These are phyloP conservation scores for Nipponia nippon DNA, from an alignment of 2,113 vertebrate species.

Conservation along the genomic window DNA sequence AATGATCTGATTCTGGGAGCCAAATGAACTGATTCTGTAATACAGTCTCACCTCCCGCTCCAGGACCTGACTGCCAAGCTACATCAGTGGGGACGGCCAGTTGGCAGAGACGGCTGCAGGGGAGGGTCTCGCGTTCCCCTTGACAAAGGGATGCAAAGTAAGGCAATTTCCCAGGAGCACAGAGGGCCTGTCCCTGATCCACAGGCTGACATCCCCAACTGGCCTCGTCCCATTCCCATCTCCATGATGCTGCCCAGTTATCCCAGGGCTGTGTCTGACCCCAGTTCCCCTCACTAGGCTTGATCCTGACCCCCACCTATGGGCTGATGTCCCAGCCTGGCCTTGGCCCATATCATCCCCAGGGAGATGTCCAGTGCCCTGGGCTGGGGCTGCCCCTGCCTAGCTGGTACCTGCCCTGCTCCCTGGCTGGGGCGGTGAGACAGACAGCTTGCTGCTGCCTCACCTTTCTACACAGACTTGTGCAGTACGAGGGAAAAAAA, in stretches of 20 bases:
- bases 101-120: fast-evolving
- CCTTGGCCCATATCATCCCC: not conserved
- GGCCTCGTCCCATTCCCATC: not conserved
- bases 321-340: not conserved
- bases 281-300: not conserved
- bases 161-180: not conserved
- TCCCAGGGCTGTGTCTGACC: not conserved
- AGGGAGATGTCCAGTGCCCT: not conserved
- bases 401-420: not conserved
- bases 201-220: not conserved
- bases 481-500: not conserved
- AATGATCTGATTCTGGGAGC: not conserved
- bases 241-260: not conserved
- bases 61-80: not conserved
- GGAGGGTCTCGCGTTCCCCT: not conserved
- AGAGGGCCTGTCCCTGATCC: not conserved
- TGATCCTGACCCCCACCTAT: not conserved
- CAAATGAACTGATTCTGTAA: not conserved
- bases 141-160: not conserved
- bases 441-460: not conserved
- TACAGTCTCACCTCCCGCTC: not conserved
- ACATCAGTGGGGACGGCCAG: not conserved
- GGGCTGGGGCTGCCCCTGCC: not conserved
- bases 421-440: not conserved
- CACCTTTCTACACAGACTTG: not conserved